Conservation (phyloP, 1,140 invertebrate species). For the Chionoecetes opilio region DNA sequence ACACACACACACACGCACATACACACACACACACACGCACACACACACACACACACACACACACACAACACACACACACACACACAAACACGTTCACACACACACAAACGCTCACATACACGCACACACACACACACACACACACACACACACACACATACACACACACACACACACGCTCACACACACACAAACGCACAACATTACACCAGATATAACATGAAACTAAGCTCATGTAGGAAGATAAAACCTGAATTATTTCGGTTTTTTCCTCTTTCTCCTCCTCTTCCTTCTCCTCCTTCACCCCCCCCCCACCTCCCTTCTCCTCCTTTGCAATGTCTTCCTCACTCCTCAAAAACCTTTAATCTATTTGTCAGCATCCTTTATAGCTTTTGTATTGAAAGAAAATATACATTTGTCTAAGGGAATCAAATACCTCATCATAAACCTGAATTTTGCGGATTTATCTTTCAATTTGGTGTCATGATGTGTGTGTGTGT, state of each 20-base stretch:
- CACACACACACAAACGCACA: no score
- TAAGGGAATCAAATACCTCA: no score
- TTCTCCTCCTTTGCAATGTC: background rate
- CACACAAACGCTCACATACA: no score
- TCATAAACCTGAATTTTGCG: no score
- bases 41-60: slow-evolving; percentile 9
- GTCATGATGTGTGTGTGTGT: no score
- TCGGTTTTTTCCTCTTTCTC: background rate
- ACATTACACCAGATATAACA: background rate
- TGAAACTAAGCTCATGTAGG: background rate
- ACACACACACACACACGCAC: no score
- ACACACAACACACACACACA: slow-evolving; percentile 28
- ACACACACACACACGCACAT: no score
- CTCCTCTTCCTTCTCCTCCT: background rate
- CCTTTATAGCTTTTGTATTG: background rate
- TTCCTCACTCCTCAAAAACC: no score
- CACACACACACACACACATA: no score
- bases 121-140: no score
- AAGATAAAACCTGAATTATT: background rate
- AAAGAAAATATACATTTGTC: background rate
- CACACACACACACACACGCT: no score
- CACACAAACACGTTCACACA: slow-evolving; percentile 4
- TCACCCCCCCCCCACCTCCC: background rate
- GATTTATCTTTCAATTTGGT: no score
- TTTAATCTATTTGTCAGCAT: background rate